phyloP scores from a whole-genome alignment of 2,888 invertebrate species.

The Crocallis elinguaria region DNA sequence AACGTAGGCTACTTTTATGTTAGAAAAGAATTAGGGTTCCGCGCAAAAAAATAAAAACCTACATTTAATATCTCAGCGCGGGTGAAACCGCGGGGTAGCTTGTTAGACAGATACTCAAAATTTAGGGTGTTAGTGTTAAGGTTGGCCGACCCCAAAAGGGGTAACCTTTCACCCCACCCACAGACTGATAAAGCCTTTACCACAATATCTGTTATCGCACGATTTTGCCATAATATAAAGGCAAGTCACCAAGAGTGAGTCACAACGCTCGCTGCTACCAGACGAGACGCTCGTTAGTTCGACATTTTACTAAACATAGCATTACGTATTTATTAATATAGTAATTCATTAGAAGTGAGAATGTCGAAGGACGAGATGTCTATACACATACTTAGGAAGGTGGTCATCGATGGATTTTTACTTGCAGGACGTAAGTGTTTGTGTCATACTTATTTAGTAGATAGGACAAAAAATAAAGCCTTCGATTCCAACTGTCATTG shows the following conservation, averaged over 20 bases:
- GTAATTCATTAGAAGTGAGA: constrained; percentile 6
- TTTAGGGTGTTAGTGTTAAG: not conserved
- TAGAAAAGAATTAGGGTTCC: no score
- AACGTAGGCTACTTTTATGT: no score
- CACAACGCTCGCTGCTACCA: constrained; percentile 3
- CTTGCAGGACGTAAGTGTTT: constrained; percentile 63
- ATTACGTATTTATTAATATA: constrained; percentile 1
- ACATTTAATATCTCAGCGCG: no score
- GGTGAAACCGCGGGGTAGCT: no score
- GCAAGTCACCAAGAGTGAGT: not conserved
- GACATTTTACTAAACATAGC: not conserved
- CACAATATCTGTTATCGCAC: constrained; percentile 3
- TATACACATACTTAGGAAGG: constrained; percentile 57
- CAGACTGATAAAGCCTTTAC: not conserved
- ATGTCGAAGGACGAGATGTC: constrained; percentile 57
- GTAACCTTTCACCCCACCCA: not conserved
- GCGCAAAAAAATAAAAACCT: no score
- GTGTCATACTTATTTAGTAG: constrained; percentile 14
- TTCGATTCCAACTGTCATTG: no score
- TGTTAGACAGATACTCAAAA: no score
- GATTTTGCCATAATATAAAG: constrained; percentile 5
- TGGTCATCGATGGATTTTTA: constrained; percentile 64
- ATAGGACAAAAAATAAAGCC: no score
- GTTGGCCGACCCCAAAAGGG: no score
- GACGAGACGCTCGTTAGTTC: constrained; percentile 8